A percentile compares a stretch with the other conserved stretches of the same genome.
phyloP scores from a whole-genome alignment of 2,888 invertebrate species.

The Mesoligia furuncula region DNA sequence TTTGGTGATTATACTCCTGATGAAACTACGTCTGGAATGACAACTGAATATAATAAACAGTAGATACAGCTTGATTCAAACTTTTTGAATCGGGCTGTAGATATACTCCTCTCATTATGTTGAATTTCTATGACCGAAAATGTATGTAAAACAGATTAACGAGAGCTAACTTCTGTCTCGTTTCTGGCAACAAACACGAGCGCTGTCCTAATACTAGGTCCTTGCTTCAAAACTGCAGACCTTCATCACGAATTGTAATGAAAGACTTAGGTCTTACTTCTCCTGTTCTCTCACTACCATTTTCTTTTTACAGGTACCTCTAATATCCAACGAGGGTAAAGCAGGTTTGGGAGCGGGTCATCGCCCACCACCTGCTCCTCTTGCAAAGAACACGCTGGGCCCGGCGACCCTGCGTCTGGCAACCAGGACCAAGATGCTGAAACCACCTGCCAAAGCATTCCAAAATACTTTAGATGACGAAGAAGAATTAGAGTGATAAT shows the following conservation, averaged over 20 bases:
- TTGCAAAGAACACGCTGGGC: conserved; percentile 74
- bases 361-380: conserved; percentile 72
- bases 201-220: neutral
- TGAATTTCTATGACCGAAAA: neutral
- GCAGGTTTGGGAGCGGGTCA: conserved; percentile 90
- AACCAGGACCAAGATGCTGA: conserved; percentile 81
- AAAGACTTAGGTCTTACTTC: neutral
- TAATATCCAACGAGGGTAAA: conserved; percentile 91
- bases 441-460: conserved; percentile 85
- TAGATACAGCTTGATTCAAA: neutral
- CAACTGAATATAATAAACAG: neutral
- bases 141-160: neutral
- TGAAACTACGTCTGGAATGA: neutral
- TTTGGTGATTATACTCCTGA: conserved; percentile 4
- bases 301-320: conserved; percentile 88
- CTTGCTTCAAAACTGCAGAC: neutral
- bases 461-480: conserved; percentile 71
- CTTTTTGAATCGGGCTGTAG: neutral
- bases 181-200: neutral
- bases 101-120: neutral
- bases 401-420: conserved; percentile 82
- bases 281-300: neutral
- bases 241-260: neutral
- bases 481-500: conserved; percentile 76
- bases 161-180: neutral